Evolutionary conservation across 2,888 invertebrate species (phyloP).

Genomic region (Cryptocephalus primarius): DNA sequence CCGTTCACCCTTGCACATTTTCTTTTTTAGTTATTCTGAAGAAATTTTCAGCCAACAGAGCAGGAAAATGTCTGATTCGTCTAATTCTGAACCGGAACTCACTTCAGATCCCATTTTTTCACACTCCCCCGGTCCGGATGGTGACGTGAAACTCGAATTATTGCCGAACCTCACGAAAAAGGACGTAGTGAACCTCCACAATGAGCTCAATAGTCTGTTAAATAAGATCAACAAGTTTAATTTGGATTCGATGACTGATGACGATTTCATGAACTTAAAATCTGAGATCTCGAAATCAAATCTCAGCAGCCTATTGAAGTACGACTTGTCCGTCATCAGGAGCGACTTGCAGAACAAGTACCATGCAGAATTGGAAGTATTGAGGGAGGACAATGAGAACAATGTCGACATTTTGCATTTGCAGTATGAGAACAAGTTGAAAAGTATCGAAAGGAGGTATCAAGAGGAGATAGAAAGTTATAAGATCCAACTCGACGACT

Average conservation of each 20-base stretch:
- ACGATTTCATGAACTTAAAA: constrained; percentile 22
- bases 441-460: constrained; percentile 40
- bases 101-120: constrained; percentile 32
- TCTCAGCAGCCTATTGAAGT: constrained; percentile 23
- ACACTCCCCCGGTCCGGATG: constrained; percentile 23
- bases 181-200: constrained; percentile 25
- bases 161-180: constrained; percentile 19
- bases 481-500: constrained; percentile 25
- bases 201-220: constrained; percentile 21
- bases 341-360: constrained; percentile 37
- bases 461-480: constrained; percentile 38
- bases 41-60: constrained; percentile 58
- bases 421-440: constrained; percentile 37
- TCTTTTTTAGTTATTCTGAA: constrained; percentile 46
- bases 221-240: constrained; percentile 21
- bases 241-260: constrained; percentile 22
- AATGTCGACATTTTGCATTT: constrained; percentile 38
- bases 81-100: constrained; percentile 36
- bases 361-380: constrained; percentile 30
- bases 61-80: constrained; percentile 43
- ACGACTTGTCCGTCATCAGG: constrained; percentile 21
- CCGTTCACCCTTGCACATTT: too few species aligned
- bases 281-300: constrained; percentile 22
- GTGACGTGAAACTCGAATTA: constrained; percentile 17
- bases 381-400: constrained; percentile 30